These are phyloP conservation scores for Polia nebulosa DNA, from an alignment of 2,888 invertebrate genomes.

Conservation along the genomic window DNA sequence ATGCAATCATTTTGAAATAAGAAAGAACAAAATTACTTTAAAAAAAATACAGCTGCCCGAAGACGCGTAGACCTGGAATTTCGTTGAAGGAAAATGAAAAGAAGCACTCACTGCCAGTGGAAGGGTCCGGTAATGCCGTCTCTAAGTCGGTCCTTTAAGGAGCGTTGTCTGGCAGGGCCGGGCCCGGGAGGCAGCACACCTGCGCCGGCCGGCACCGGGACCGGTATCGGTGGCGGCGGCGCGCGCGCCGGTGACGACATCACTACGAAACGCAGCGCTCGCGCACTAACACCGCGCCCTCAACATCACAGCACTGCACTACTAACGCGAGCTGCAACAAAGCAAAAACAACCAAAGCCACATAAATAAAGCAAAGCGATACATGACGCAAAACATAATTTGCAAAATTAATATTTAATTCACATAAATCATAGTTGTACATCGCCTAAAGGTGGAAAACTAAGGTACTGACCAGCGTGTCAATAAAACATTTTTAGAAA, in stretches of 20 bases:
- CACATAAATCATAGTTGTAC: conserved; percentile 67
- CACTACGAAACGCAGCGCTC: conserved; percentile 65
- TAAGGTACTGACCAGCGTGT: conserved; percentile 17
- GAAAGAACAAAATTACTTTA: conserved; percentile 2
- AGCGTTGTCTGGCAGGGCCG: conserved; percentile 93
- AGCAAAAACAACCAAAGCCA: conserved; percentile 87
- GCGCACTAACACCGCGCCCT: conserved; percentile 76
- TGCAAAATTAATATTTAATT: conserved; percentile 63
- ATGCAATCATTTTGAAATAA: conserved; percentile 35
- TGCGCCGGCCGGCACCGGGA: conserved; percentile 83
- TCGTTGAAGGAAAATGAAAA: conserved; percentile 43
- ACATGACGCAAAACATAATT: conserved; percentile 70
- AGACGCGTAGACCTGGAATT: conserved; percentile 49
- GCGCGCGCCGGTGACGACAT: conserved; percentile 87
- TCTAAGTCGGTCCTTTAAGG: conserved; percentile 94
- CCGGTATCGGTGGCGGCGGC: conserved; percentile 79
- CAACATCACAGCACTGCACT: conserved; percentile 86
- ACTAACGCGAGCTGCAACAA: conserved; percentile 88
- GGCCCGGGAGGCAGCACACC: conserved; percentile 87
- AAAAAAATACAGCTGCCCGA: conserved; percentile 1
- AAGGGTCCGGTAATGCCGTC: conserved; percentile 95
- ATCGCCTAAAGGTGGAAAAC: conserved; percentile 48
- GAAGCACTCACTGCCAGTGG: conserved; percentile 95
- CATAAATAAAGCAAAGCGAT: conserved; percentile 87
- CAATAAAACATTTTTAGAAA: not conserved